Evolutionary conservation across 2,113 vertebrate species (phyloP).

Genomic region (Vulpes lagopus): DNA sequence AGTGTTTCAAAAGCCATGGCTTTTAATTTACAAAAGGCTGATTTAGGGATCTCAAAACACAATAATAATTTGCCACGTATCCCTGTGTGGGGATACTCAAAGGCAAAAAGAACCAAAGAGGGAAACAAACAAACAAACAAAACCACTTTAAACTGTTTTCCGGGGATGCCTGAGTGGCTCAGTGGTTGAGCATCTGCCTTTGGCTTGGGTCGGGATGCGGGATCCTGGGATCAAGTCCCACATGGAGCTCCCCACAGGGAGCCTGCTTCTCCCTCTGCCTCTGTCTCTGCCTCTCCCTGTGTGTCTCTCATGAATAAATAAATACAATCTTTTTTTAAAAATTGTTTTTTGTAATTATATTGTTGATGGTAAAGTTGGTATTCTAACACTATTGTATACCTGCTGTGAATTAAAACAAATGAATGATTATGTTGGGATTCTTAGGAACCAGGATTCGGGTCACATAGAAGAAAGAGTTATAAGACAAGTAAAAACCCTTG

Average conservation of each 20-base stretch:
- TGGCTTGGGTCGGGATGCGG: too few relatives aligned
- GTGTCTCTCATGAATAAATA: too few relatives aligned
- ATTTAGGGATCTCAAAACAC: neutral
- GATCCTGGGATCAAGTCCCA: too few relatives aligned
- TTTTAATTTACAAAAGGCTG: neutral
- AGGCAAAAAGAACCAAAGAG: neutral
- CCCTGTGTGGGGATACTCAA: neutral
- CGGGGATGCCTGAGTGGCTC: too few relatives aligned
- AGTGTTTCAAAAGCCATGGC: neutral
- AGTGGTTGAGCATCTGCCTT: too few relatives aligned
- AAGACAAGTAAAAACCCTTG: neutral
- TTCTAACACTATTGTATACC: neutral
- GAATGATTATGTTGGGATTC: neutral
- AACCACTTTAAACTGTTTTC: neutral
- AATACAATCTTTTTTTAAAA: neutral
- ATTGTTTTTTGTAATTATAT: neutral
- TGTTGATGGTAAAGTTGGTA: neutral
- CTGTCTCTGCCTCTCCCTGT: too few relatives aligned
- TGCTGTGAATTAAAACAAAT: neutral
- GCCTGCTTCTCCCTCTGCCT: too few relatives aligned
- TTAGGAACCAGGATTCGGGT: neutral
- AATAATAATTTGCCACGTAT: neutral
- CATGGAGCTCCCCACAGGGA: too few relatives aligned
- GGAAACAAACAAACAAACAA: neutral
- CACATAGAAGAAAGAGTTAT: neutral